Evolutionary conservation across 2,888 invertebrate species (phyloP).

Genomic region (Charanyca ferruginea): DNA sequence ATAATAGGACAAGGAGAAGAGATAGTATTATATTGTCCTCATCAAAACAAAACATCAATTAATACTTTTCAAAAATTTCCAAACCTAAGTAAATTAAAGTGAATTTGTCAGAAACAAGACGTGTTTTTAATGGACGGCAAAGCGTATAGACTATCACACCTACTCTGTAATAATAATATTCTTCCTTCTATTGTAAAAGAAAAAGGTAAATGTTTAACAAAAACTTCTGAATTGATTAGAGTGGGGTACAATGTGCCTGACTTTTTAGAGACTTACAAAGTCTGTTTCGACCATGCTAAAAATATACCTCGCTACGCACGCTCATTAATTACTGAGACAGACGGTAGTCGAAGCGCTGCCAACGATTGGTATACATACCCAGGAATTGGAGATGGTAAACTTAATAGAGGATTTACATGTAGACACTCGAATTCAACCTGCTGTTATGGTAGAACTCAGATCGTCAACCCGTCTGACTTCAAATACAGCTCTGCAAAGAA

Average conservation of each 20-base stretch:
- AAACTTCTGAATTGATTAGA: constrained; percentile 48
- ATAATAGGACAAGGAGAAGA: constrained; percentile 26
- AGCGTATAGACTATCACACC: constrained; percentile 46
- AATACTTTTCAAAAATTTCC: constrained; percentile 52
- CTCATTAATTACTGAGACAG: constrained; percentile 20
- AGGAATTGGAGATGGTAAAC: constrained; percentile 16
- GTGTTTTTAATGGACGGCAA: constrained; percentile 37
- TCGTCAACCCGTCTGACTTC: constrained; percentile 56
- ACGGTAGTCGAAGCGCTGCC: neutral
- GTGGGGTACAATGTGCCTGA: constrained; percentile 50
- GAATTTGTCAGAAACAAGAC: constrained; percentile 49
- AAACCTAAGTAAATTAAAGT: constrained; percentile 21
- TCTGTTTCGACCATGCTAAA: constrained; percentile 53
- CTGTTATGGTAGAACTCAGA: constrained; percentile 59
- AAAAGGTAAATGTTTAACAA: constrained; percentile 35
- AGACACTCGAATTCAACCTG: constrained; percentile 21
- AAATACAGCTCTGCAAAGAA: constrained; percentile 50
- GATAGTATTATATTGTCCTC: constrained; percentile 47
- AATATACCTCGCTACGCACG: constrained; percentile 53
- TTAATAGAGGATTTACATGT: constrained; percentile 42
- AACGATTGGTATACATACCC: constrained; percentile 43
- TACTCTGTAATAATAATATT: constrained; percentile 45
- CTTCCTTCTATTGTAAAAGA: constrained; percentile 18
- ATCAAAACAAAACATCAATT: constrained; percentile 3
- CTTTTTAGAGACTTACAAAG: constrained; percentile 54